Conservation (phyloP, 2,797 vertebrate genomes). For the Silurus lanzhouensis region DNA sequence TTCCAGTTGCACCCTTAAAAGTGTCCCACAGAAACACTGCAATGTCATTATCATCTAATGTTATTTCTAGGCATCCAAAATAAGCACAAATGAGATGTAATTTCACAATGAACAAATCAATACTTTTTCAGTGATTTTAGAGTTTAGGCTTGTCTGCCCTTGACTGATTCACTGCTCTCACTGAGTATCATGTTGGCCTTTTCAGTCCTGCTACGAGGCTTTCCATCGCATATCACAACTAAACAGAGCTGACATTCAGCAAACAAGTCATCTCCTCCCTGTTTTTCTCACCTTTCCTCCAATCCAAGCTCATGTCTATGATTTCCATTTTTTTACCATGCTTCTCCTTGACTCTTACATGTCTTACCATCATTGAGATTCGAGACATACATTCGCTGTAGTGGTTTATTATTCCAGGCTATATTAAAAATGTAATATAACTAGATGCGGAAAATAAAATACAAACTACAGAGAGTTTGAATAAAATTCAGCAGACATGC, state of each 20-base stretch:
- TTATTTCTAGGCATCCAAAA: not conserved
- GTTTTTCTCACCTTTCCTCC: slow-evolving; percentile 48
- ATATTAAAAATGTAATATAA: slow-evolving; percentile 76
- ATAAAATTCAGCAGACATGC: slow-evolving; percentile 71
- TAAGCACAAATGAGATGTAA: no score
- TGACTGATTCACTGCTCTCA: not conserved
- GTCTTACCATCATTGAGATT: slow-evolving; percentile 76
- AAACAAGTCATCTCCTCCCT: slow-evolving; percentile 61
- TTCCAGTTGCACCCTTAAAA: no score
- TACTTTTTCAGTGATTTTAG: not conserved
- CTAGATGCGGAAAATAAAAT: slow-evolving; percentile 47
- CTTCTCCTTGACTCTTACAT: slow-evolving; percentile 55
- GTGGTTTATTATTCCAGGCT: slow-evolving; percentile 67
- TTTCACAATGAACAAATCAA: not conserved
- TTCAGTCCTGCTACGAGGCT: not conserved
- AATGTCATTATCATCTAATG: no score
- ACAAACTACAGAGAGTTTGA: slow-evolving; percentile 63
- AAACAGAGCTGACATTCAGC: slow-evolving; percentile 48
- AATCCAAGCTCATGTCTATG: slow-evolving; percentile 43
- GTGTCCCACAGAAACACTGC: no score
- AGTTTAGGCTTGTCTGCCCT: not conserved
- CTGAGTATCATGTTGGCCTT: not conserved
- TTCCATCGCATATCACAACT: not conserved
- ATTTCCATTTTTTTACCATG: slow-evolving; percentile 62
- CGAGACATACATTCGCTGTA: slow-evolving; percentile 46